A percentile compares a stretch with the other conserved stretches of the same genome.
These are phyloP conservation scores for Mythimna ferrago DNA, from an alignment of 2,888 invertebrate genomes.

Conservation along the genomic window DNA sequence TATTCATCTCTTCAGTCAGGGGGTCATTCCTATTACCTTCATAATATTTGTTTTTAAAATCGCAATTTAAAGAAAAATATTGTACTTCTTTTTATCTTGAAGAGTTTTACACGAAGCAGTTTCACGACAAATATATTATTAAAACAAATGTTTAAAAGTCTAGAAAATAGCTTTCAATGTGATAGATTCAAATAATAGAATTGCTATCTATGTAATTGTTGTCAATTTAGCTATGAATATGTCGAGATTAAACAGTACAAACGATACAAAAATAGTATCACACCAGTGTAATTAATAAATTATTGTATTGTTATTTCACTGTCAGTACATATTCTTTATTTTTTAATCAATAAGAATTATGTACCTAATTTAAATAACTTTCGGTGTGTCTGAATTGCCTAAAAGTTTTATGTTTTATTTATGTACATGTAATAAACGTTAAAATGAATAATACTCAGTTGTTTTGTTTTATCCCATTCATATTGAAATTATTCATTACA, in stretches of 20 bases:
- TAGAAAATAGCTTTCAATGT: constrained; percentile 58
- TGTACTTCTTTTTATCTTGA: not conserved
- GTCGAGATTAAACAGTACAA: constrained; percentile 59
- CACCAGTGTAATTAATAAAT: constrained; percentile 19
- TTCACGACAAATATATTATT: constrained; percentile 4
- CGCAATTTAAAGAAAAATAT: not conserved
- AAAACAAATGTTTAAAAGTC: constrained; percentile 14
- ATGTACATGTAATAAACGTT: constrained; percentile 77
- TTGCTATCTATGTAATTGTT: constrained; percentile 32
- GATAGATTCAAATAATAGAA: constrained; percentile 39
- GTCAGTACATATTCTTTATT: constrained; percentile 40
- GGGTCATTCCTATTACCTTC: too few relatives aligned
- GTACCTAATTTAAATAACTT: constrained; percentile 39
- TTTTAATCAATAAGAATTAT: constrained; percentile 33
- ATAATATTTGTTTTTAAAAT: constrained; percentile 4
- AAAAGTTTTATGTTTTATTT: constrained; percentile 69
- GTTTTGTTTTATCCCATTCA: constrained; percentile 85
- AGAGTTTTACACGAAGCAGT: constrained; percentile 12
- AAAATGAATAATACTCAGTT: constrained; percentile 73
- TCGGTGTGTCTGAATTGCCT: constrained; percentile 62
- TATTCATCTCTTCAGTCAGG: constrained; percentile 21
- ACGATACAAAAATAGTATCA: constrained; percentile 31
- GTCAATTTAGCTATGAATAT: constrained; percentile 44
- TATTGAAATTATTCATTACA: constrained; percentile 88
- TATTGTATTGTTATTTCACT: constrained; percentile 39